These are phyloP conservation scores for Enteromius mattozi DNA, from an alignment of 2,797 vertebrate species.

Conservation along the genomic window DNA sequence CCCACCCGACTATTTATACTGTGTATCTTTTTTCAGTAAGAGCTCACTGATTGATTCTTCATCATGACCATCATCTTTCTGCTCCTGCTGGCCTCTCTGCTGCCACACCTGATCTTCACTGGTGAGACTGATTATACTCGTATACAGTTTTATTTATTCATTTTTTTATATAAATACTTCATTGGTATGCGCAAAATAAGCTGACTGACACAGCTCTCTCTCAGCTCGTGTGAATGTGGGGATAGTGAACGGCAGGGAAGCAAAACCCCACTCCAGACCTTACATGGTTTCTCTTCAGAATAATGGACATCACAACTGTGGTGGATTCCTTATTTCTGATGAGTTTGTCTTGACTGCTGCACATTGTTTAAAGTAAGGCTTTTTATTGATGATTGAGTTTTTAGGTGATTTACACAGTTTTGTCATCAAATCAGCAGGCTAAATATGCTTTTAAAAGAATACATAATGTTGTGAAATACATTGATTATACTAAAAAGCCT, in stretches of 20 bases:
- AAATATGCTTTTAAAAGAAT: neutral
- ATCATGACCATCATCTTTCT: constrained; percentile 47
- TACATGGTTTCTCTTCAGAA: constrained; percentile 72
- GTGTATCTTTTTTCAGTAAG: neutral
- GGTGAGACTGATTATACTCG: constrained; percentile 54
- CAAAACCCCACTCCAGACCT: constrained; percentile 47
- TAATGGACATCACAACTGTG: constrained; percentile 55
- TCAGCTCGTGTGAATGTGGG: constrained; percentile 44
- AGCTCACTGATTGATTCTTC: neutral
- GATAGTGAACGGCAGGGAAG: constrained; percentile 43
- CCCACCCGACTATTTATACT: too few relatives aligned
- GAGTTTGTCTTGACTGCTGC: constrained; percentile 73
- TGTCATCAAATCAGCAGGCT: neutral
- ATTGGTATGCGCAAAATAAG: neutral
- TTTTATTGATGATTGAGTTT: too few relatives aligned
- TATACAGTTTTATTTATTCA: too few relatives aligned
- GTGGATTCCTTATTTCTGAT: constrained; percentile 69
- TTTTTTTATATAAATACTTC: too few relatives aligned
- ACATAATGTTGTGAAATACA: neutral
- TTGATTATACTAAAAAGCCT: neutral
- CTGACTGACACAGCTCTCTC: neutral
- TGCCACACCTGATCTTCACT: constrained; percentile 29
- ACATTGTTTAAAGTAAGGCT: too few relatives aligned
- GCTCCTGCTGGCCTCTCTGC: constrained; percentile 49
- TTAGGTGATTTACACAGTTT: neutral